A percentile compares a stretch with the other conserved stretches of the same genome.
Conservation (phyloP, 1,140 invertebrate species). For the Lordiphosa collinella region DNA sequence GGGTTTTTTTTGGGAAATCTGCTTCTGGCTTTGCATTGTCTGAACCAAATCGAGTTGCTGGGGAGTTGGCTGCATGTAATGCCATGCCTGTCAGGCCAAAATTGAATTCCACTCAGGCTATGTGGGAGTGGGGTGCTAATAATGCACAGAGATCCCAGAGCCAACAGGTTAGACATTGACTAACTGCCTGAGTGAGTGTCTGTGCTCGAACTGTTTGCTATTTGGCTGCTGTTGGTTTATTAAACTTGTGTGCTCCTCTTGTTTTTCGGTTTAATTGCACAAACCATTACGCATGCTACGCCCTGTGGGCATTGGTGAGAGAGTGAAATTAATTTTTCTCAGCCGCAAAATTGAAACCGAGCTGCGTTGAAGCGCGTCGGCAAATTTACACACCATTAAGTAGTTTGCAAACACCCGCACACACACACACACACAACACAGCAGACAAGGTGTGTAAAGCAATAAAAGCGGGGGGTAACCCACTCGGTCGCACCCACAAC, state of each 20-base stretch:
- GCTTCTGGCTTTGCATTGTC: conserved; percentile 20
- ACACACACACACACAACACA: conserved; percentile 1
- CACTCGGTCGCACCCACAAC: conserved; percentile 13
- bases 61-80: conserved; percentile 36
- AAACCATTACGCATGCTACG: conserved; percentile 47
- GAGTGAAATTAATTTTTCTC: conserved; percentile 62
- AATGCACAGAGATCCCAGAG: conserved; percentile 17
- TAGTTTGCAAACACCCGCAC: conserved; percentile 65
- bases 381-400: conserved; percentile 79
- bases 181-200: conserved; percentile 31
- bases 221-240: conserved; percentile 40
- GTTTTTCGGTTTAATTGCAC: conserved; percentile 44
- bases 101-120: conserved; percentile 40
- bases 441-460: conserved; percentile 49
- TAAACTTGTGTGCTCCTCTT: conserved; percentile 40
- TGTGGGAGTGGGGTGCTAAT: conserved; percentile 31
- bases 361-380: conserved; percentile 57
- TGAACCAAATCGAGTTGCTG: conserved; percentile 1
- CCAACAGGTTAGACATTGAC: conserved; percentile 44
- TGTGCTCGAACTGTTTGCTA: conserved; percentile 10
- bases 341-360: conserved; percentile 74
- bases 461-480: conserved; percentile 40
- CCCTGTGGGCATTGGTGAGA: conserved; percentile 27
- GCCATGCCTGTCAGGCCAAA: conserved; percentile 35
- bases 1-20: conserved; percentile 10